A percentile compares a stretch with the other conserved stretches of the same genome.
Conservation (phyloP, 1,140 invertebrate species). For the Drepana arcuata region DNA sequence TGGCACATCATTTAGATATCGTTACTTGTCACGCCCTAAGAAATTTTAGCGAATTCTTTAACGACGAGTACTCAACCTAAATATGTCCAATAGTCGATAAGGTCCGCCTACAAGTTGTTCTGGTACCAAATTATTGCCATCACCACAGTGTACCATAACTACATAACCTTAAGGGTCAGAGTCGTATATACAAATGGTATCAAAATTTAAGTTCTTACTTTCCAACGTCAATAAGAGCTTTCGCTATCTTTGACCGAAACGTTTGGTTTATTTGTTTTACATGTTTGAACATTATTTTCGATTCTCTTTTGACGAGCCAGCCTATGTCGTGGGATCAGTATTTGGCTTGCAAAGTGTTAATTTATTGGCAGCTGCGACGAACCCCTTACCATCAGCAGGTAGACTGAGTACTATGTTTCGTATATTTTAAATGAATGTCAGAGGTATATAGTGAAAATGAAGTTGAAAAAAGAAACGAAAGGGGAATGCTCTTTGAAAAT, state of each 20-base stretch:
- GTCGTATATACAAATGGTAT: no score
- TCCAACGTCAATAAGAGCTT: constrained; percentile 65
- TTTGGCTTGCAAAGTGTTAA: constrained; percentile 20
- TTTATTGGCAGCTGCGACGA: constrained; percentile 7
- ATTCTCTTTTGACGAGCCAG: no score
- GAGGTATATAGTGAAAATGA: no score
- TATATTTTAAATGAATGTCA: no score
- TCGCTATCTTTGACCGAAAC: constrained; percentile 58
- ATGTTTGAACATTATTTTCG: constrained; percentile 43
- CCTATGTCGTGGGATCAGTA: constrained; percentile 13
- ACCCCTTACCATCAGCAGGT: no score
- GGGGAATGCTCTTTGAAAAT: no score
- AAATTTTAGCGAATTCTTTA: no score
- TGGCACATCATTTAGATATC: no score
- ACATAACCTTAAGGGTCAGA: constrained; percentile 6
- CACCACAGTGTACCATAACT: constrained; percentile 2
- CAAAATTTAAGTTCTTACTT: constrained; percentile 36
- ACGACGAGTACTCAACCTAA: constrained; percentile 27
- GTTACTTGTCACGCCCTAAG: no score
- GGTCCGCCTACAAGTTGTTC: constrained; percentile 21
- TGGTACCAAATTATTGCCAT: constrained; percentile 1
- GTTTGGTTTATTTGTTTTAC: constrained; percentile 46
- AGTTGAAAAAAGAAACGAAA: no score
- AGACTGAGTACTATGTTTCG: no score
- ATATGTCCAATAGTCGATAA: constrained; percentile 28